Evolutionary conservation across 2,797 vertebrate genomes (phyloP).

Genomic region (Anisognathus igniventris): DNA sequence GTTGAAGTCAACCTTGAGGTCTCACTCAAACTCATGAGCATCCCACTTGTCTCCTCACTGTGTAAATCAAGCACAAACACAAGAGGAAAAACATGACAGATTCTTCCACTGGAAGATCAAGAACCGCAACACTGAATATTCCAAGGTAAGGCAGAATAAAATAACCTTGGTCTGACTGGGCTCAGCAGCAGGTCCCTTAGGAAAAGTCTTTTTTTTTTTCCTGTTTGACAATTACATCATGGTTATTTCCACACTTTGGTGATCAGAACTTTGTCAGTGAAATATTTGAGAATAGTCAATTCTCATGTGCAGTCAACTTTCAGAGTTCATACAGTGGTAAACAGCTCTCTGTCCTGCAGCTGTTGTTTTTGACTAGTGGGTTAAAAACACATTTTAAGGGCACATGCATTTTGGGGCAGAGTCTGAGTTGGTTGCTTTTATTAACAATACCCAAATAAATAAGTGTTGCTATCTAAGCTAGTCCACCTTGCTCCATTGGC

Average conservation of each 20-base stretch:
- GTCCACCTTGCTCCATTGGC: not conserved
- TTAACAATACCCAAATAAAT: not conserved
- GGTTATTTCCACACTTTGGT: not conserved
- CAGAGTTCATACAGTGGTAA: not conserved
- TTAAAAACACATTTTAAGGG: not conserved
- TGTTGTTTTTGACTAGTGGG: not conserved
- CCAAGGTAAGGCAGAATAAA: not conserved
- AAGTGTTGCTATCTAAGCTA: not conserved
- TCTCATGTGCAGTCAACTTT: not conserved
- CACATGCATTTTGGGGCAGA: not conserved
- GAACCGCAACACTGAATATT: not conserved
- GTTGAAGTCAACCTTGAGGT: not conserved
- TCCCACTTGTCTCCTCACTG: not conserved
- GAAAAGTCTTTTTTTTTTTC: not conserved
- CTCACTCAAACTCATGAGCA: not conserved
- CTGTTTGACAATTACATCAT: not conserved
- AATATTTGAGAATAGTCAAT: not conserved
- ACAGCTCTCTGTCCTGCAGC: not conserved
- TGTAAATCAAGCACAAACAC: not conserved
- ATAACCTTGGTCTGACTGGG: not conserved
- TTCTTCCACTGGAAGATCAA: not conserved
- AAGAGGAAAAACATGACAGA: not conserved
- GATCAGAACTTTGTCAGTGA: not conserved
- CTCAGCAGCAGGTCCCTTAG: not conserved
- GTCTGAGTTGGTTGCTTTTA: not conserved